Base-by-base conservation (phyloP, 2,113 vertebrate species). In the Petrocephalus microphthalmus region DNA sequence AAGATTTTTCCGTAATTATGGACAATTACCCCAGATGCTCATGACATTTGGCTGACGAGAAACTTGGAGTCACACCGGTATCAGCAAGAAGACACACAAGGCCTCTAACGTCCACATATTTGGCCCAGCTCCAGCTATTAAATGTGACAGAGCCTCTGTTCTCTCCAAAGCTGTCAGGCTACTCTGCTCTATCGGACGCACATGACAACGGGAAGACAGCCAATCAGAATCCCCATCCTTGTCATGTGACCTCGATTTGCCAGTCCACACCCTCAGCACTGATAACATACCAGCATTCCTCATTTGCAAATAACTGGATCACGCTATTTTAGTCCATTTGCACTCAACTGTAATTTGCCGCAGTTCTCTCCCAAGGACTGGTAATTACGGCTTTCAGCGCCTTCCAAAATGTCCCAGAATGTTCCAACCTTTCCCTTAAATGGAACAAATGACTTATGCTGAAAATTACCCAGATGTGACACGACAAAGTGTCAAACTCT, bases 291-390 rank as follows among this genome's bases (percentile, higher is more conserved):
- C 89, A 89, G 90, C 92, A 91, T 93, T 92, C 91, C 93, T 91
- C 91, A 90, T 90, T 91, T 91, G 89, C 91, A 90, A 94, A 93
- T 93, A 93, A 95, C 91, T 94, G 90, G 94, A 94, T 94, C 90
- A 90, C 89, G 88, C 93, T 94, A 93, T 94, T 95, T 95, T 89
- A 90, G 93, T 91, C 89, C 64, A 89, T 91, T 67, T 60, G 85
- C 91, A 90, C 67, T 20, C 90, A 93, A 92, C 91, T 92, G 92
- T 93, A 93, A 95, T 93, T 93, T 93, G 91, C 90, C 91, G 91
- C 89, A 90, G 87, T 88, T 93, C 90, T 91, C 91, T 93, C 74
- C 86, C 89, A 92, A 92, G 89, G 87, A 87, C 90, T n/a, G 45
- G 90, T 93, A 93, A 94, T 93, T 93, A 92, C 89, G 90, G 90